These are phyloP conservation scores for Xanthorhoe spadicearia DNA, from an alignment of 2,888 invertebrate species.

Conservation along the genomic window DNA sequence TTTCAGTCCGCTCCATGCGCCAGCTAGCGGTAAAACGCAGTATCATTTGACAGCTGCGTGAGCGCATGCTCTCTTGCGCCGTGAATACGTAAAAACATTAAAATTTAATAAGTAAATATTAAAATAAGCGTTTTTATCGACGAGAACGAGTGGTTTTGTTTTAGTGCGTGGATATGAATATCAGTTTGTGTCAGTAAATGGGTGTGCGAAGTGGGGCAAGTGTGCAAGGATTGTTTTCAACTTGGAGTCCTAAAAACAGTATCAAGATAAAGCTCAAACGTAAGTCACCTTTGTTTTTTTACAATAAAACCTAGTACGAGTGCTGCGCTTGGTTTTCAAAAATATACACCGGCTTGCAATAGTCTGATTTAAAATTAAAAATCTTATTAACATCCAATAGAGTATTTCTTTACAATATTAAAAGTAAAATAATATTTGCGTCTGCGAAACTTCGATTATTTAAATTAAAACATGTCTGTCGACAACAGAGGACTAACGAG, in stretches of 20 bases:
- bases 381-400: too few relatives aligned
- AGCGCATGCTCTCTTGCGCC: conserved; percentile 75
- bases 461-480: background rate
- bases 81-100: conserved; percentile 48
- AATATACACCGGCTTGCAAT: background rate
- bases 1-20: conserved; percentile 51
- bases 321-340: background rate
- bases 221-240: conserved; percentile 77
- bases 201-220: conserved; percentile 77
- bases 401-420: background rate
- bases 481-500: conserved; percentile 5
- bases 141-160: conserved; percentile 42
- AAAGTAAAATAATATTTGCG: background rate
- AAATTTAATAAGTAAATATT: conserved; percentile 42
- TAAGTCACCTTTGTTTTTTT: conserved; percentile 55
- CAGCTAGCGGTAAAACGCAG: conserved; percentile 67
- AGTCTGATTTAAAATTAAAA: too few relatives aligned
- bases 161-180: conserved; percentile 53
- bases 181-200: conserved; percentile 79
- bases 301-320: background rate
- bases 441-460: background rate
- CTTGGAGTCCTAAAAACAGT: conserved; percentile 80
- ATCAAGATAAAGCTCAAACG: conserved; percentile 83
- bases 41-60: conserved; percentile 75
- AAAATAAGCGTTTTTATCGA: conserved; percentile 39